These are phyloP conservation scores for Seriola quinqueradiata DNA, from an alignment of 2,113 vertebrate species.

Conservation along the genomic window DNA sequence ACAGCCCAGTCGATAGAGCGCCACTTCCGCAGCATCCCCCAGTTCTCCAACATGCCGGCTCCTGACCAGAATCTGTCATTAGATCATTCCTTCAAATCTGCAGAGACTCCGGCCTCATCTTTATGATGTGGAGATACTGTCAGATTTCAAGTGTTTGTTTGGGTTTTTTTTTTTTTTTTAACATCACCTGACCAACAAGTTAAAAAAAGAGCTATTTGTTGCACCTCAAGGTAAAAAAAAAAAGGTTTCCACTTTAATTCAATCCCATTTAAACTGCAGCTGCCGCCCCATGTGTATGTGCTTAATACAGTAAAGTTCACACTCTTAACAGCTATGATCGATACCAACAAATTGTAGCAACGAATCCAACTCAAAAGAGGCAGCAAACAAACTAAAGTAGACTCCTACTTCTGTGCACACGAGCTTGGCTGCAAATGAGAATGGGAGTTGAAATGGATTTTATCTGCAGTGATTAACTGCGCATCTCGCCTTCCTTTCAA, in stretches of 20 bases:
- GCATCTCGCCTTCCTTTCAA: background rate
- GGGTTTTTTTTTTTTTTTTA: background rate
- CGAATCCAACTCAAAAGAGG: background rate
- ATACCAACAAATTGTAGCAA: conserved; percentile 31
- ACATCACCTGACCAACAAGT: background rate
- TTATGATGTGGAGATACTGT: conserved; percentile 11
- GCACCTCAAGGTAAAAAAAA: conserved; percentile 9
- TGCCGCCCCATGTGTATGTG: background rate
- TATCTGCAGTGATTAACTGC: conserved; percentile 7
- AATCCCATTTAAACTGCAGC: conserved; percentile 5
- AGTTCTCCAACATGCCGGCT: conserved; percentile 2
- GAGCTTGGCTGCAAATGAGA: conserved; percentile 8
- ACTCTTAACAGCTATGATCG: conserved; percentile 5
- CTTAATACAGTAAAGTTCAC: background rate
- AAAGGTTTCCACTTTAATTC: background rate
- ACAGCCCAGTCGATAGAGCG: conserved; percentile 44
- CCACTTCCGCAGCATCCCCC: conserved; percentile 1
- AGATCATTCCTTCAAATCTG: conserved; percentile 47
- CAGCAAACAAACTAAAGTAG: conserved; percentile 9
- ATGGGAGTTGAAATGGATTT: conserved; percentile 3
- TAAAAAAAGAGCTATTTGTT: background rate
- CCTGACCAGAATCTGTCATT: conserved; percentile 37
- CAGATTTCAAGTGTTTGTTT: background rate
- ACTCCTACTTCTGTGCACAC: background rate
- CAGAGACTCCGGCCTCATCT: conserved; percentile 9